phyloP scores from a whole-genome alignment of 2,797 vertebrate species.

The Holocentrus rufus region DNA sequence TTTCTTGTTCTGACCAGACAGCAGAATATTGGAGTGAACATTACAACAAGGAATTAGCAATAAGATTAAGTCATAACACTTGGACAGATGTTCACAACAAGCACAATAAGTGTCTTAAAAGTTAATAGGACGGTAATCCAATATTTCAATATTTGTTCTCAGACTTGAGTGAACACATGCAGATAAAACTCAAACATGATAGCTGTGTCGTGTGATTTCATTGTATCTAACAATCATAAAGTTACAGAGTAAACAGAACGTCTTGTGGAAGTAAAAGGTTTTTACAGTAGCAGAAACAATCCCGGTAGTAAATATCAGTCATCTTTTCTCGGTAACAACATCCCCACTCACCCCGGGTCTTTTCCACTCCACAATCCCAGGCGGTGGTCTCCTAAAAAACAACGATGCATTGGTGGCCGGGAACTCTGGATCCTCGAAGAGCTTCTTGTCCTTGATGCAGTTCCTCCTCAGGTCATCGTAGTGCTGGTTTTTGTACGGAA shows the following conservation, averaged over 20 bases:
- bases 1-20: too few species aligned
- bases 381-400: constrained; percentile 81
- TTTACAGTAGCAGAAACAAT: too few species aligned
- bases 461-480: constrained; percentile 85
- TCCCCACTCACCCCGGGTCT: constrained; percentile 82
- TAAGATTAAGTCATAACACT: too few species aligned
- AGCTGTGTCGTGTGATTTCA: not conserved
- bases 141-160: not conserved
- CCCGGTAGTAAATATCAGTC: not conserved
- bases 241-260: not conserved
- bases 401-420: constrained; percentile 86
- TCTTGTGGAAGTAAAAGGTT: not conserved
- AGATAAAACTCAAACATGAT: not conserved
- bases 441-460: constrained; percentile 80
- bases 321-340: not conserved
- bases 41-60: too few species aligned
- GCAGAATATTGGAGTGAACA: too few species aligned
- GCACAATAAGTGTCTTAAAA: too few species aligned
- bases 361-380: constrained; percentile 88
- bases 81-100: too few species aligned
- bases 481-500: constrained; percentile 85
- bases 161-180: not conserved
- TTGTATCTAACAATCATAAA: not conserved
- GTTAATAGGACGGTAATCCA: too few species aligned
- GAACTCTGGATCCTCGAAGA: constrained; percentile 92